Evolutionary conservation across 2,797 vertebrate species (phyloP), one percentile per base, ranked within the genome.

Genomic region (Champsocephalus esox): DNA sequence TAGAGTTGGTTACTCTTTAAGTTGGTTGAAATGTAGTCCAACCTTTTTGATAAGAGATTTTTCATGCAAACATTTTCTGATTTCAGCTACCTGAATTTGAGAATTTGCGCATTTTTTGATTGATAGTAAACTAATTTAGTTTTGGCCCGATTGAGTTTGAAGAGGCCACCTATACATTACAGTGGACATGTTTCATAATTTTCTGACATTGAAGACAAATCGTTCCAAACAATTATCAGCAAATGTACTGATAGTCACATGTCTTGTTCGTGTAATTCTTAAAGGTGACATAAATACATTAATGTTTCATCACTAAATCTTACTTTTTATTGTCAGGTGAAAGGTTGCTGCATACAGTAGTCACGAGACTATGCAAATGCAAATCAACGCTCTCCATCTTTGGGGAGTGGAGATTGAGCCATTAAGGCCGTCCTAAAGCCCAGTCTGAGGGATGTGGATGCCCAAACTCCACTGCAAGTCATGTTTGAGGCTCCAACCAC

Each of bases 401-500:
- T 70, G 8, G 59, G 41, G 32, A 68, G 64, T 19, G 19, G 64
- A 79, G 72, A 79, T 19, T 70, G 50, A 73, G 60, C 60, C 48
- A 83, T 72, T 70, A 64, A 63, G 66, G 38, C 55, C 13, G 10
- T 63, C n/a, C 32, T 52, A 57, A 79, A 76, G 32, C 55, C 52
- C 55, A 16, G 41, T 81, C 57, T 71, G 55, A 51, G 75, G 62
- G 62, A 57, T 1, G 34, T 71, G 49, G 54, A 72, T 38, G 19
- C 59, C 51, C 59, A 67, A 83, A 79, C 66, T 59, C 73, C 48
- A 49, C 58, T 80, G 71, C 60, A 68, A 81, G 75, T 77, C 57
- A 72, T 6, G 41, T 85, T 83, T 76, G 52, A 80, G 76, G 68
- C 83, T 45, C 38, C 11, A 13, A 61, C 77, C 78, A 87, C 86